These are phyloP conservation scores for Lytechinus pictus DNA, from an alignment of 35 echinoderm and acorn worm species.

Conservation along the genomic window DNA sequence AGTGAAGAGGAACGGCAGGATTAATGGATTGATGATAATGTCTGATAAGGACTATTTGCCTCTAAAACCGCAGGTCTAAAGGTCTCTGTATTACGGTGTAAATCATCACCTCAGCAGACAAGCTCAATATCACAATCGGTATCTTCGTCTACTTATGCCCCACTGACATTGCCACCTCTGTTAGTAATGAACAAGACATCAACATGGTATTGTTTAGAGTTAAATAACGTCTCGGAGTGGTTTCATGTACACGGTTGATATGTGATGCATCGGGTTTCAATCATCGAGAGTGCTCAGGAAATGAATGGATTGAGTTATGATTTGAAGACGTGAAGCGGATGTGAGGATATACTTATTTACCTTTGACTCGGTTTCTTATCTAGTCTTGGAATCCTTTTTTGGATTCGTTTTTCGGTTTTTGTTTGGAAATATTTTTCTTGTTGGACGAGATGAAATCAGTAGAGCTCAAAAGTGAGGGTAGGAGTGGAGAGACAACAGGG, in stretches of 20 bases:
- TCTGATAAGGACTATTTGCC: constrained; percentile 11
- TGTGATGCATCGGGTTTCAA: background rate
- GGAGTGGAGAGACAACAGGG: background rate
- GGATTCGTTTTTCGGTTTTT: background rate
- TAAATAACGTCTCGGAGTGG: background rate
- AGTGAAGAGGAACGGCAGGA: background rate
- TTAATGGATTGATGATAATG: background rate
- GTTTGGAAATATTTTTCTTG: background rate
- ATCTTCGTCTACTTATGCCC: background rate
- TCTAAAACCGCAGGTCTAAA: background rate
- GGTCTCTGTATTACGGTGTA: constrained; percentile 10
- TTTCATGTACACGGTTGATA: background rate
- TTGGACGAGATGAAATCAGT: background rate
- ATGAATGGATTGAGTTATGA: background rate
- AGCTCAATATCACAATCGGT: background rate
- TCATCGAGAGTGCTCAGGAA: background rate
- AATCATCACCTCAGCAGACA: background rate
- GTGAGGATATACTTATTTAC: background rate
- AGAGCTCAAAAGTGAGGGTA: background rate
- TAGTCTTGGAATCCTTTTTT: background rate
- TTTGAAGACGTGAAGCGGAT: background rate
- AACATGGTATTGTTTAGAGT: background rate
- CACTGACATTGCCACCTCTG: background rate
- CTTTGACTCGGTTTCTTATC: background rate
- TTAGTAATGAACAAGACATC: background rate